phyloP scores from a whole-genome alignment of 2,888 invertebrate genomes.

The Dryomyza anilis region DNA sequence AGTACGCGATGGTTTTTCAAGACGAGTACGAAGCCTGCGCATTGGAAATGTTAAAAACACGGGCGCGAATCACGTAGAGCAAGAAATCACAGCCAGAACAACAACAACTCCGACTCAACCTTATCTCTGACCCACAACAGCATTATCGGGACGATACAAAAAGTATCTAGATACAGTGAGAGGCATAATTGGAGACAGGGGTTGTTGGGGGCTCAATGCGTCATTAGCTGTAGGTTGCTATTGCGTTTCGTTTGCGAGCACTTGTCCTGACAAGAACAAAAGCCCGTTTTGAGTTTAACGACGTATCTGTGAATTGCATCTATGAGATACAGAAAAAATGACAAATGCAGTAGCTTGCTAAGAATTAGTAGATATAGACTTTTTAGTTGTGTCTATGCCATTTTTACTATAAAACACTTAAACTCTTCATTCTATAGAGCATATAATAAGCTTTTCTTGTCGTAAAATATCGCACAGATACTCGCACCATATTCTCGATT shows the following conservation, averaged over 20 bases:
- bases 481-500: not conserved
- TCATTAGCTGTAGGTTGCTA: not conserved
- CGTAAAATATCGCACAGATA: conserved; percentile 22
- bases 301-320: not conserved
- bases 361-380: too few species aligned
- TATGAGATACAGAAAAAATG: too few species aligned
- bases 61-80: not conserved
- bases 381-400: too few species aligned
- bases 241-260: not conserved
- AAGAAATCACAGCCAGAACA: not conserved
- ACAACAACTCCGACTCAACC: not conserved
- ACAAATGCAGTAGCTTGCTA: too few species aligned
- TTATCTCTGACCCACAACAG: not conserved
- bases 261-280: not conserved
- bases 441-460: conserved; percentile 34
- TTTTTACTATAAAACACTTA: too few species aligned
- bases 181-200: not conserved
- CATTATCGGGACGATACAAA: too few species aligned
- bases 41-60: too few species aligned
- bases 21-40: conserved; percentile 18
- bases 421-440: too few species aligned
- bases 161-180: too few species aligned
- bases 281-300: not conserved
- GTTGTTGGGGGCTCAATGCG: not conserved
- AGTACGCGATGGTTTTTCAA: conserved; percentile 3